Evolutionary conservation across 2,888 invertebrate species (phyloP).

Genomic region (Drosophila siamana): DNA sequence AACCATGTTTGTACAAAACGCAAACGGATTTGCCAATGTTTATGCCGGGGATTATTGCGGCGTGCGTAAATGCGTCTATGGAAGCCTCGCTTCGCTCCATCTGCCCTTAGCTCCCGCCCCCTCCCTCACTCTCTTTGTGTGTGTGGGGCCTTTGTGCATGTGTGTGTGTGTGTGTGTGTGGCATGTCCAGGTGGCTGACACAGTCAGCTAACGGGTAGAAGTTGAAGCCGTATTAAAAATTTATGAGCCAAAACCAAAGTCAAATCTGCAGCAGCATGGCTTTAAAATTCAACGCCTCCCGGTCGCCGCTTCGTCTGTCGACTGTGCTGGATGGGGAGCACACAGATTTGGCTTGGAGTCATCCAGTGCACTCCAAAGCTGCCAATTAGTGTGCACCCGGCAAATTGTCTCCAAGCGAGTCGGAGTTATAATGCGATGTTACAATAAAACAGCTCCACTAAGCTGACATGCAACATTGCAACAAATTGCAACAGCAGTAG

Average conservation of each 20-base stretch:
- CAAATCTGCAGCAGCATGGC: slow-evolving; percentile 24
- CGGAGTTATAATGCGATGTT: slow-evolving; percentile 69
- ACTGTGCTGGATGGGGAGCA: not conserved
- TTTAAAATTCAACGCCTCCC: slow-evolving; percentile 47
- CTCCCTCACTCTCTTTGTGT: slow-evolving; percentile 26
- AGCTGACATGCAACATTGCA: slow-evolving; percentile 81
- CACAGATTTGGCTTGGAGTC: slow-evolving; percentile 33
- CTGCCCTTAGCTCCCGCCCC: too few relatives aligned
- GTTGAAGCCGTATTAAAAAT: slow-evolving; percentile 63
- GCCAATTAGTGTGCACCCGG: slow-evolving; percentile 69
- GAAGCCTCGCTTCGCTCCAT: slow-evolving; percentile 1
- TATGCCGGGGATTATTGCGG: slow-evolving; percentile 79
- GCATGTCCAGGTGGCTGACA: slow-evolving; percentile 56
- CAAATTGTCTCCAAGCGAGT: slow-evolving; percentile 58
- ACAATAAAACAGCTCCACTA: slow-evolving; percentile 68
- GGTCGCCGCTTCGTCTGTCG: not conserved
- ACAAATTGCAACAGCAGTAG: slow-evolving; percentile 65
- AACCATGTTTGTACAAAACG: slow-evolving; percentile 80
- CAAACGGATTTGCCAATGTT: slow-evolving; percentile 80
- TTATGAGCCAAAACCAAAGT: slow-evolving; percentile 53
- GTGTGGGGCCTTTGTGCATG: slow-evolving; percentile 24
- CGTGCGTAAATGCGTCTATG: slow-evolving; percentile 75
- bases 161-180: slow-evolving; percentile 48
- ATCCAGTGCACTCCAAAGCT: slow-evolving; percentile 35
- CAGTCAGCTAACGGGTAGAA: slow-evolving; percentile 42